Percentiles rank a stretch among this genome's conserved stretches.
Conservation (phyloP, 2,888 invertebrate genomes). For the Melangyna quadrimaculata region DNA sequence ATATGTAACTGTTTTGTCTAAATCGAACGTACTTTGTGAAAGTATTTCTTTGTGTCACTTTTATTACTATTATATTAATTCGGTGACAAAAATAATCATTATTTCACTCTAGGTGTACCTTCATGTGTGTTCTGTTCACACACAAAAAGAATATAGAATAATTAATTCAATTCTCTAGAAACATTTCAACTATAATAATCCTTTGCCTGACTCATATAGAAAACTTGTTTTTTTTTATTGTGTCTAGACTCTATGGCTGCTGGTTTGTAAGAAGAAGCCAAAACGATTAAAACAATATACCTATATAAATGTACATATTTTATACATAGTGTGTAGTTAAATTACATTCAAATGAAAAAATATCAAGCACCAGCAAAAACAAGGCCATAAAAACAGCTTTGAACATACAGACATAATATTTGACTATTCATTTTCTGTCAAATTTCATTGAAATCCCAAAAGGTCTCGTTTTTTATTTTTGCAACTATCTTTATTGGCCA, state of each 20-base stretch:
- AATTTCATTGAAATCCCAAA: conserved; percentile 2
- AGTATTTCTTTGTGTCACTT: not conserved
- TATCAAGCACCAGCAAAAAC: not conserved
- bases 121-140: not conserved
- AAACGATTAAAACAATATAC: not conserved
- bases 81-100: not conserved
- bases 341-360: not conserved
- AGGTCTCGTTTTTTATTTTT: not conserved
- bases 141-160: not conserved
- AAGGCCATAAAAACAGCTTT: not conserved
- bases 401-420: not conserved
- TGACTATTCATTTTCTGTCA: not conserved
- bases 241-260: conserved; percentile 13
- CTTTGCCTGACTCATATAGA: not conserved
- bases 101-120: not conserved
- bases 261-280: not conserved
- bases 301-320: not conserved
- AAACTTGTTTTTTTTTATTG: not conserved
- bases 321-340: not conserved
- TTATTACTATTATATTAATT: too few species aligned
- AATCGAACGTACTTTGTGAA: too few species aligned
- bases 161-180: not conserved
- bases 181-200: not conserved
- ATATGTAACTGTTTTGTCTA: too few species aligned
- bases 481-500: not conserved